A percentile compares a stretch with the other conserved stretches of the same genome.
Evolutionary conservation across 2,113 vertebrate genomes (phyloP).

Genomic region (Prunella himalayana): DNA sequence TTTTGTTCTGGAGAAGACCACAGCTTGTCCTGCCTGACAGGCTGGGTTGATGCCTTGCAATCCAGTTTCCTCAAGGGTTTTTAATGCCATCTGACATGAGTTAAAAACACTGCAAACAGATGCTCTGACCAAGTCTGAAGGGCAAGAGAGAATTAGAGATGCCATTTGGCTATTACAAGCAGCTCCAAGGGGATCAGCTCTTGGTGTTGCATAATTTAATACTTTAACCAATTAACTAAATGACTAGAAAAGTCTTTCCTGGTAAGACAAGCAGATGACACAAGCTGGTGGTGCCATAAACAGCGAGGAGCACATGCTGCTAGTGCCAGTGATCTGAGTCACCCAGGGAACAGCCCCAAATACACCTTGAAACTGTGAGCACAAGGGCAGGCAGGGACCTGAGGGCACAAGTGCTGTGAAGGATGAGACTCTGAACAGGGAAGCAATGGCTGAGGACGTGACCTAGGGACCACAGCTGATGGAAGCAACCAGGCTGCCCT

Average conservation of each 20-base stretch:
- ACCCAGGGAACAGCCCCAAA: background rate
- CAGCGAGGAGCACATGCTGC: background rate
- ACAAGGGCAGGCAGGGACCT: background rate
- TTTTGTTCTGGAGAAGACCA: background rate
- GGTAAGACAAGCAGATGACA: constrained; percentile 39
- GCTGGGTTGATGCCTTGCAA: background rate
- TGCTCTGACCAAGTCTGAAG: constrained; percentile 12
- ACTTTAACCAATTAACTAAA: constrained; percentile 42
- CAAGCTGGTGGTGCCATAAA: background rate
- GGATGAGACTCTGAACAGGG: background rate
- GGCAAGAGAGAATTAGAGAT: background rate
- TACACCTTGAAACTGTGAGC: background rate
- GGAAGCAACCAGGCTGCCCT: background rate
- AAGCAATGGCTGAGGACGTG: background rate
- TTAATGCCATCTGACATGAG: background rate
- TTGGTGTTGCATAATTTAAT: constrained; percentile 35
- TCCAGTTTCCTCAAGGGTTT: background rate
- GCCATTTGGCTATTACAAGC: background rate
- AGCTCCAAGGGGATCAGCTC: constrained; percentile 24
- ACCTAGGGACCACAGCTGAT: background rate
- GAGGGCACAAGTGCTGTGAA: background rate
- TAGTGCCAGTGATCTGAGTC: constrained; percentile 29
- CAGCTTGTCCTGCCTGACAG: background rate
- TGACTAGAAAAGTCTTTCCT: constrained; percentile 40
- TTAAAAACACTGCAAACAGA: background rate